These are phyloP conservation scores for Palythoa grandiflora DNA, from an alignment of 92 coral and sea anemone genomes.

Conservation along the genomic window DNA sequence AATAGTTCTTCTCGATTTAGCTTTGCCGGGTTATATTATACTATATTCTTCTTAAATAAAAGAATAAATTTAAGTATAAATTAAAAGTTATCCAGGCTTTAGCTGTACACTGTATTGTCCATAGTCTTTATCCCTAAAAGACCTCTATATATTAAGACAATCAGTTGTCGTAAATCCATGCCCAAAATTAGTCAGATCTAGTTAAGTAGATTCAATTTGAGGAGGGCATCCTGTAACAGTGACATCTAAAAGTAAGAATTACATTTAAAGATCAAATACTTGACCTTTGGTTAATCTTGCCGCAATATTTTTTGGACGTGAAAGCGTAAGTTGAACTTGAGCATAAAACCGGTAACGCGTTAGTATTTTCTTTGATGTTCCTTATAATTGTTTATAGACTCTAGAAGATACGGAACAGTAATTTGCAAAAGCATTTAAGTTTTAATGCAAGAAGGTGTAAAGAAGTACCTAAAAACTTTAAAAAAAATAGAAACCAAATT, in stretches of 20 bases:
- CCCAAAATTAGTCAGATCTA: conserved; percentile 7
- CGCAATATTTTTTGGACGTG: background rate
- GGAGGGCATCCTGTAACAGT: background rate
- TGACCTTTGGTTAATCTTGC: conserved; percentile 21
- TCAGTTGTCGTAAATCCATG: background rate
- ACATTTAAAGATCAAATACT: conserved; percentile 9
- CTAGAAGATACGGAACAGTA: no score
- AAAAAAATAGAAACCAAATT: no score
- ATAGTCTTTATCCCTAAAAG: background rate
- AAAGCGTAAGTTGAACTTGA: background rate
- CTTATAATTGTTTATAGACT: no score
- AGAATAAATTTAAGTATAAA: no score
- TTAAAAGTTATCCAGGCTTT: no score
- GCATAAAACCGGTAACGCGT: no score
- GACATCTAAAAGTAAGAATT: background rate
- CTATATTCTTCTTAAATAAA: no score
- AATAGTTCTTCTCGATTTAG: background rate
- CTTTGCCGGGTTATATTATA: background rate
- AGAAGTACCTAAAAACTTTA: no score
- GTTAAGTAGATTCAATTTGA: background rate
- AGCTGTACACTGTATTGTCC: background rate
- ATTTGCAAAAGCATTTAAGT: no score
- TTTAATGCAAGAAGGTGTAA: no score
- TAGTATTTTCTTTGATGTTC: no score
- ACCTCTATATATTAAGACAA: background rate